A percentile compares a stretch with the other conserved stretches of the same genome.
Evolutionary conservation across 2,113 vertebrate genomes (phyloP).

Genomic region (mouse (Mus musculus)): DNA sequence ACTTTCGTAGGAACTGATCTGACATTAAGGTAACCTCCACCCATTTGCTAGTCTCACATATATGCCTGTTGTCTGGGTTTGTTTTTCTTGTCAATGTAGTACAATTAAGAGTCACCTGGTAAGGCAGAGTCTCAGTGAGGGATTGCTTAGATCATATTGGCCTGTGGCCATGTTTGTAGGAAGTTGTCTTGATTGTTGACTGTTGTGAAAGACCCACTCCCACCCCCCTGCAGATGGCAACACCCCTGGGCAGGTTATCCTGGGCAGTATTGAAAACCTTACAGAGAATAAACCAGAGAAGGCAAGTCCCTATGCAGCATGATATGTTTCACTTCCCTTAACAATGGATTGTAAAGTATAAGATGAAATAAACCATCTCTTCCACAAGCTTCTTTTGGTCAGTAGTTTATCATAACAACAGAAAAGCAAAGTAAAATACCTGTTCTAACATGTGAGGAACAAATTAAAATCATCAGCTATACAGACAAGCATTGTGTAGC

Average conservation of each 20-base stretch:
- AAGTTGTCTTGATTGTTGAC: background rate
- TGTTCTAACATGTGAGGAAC: background rate
- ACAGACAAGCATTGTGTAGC: background rate
- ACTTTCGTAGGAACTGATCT: slow-evolving; percentile 43
- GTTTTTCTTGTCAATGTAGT: background rate
- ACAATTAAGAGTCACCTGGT: background rate
- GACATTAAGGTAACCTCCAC: background rate
- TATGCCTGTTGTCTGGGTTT: background rate
- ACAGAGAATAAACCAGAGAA: background rate
- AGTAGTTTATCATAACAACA: background rate
- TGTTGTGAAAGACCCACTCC: background rate
- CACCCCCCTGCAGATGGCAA: background rate
- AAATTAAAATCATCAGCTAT: slow-evolving; percentile 7
- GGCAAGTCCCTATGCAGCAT: background rate
- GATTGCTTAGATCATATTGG: background rate
- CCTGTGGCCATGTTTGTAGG: background rate
- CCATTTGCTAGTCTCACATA: background rate
- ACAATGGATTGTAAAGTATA: background rate
- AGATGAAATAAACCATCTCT: background rate
- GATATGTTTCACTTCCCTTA: background rate
- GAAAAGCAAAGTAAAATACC: background rate
- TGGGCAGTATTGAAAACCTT: background rate
- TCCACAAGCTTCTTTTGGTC: background rate
- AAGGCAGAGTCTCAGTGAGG: background rate
- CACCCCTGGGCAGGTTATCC: background rate